These are phyloP conservation scores for Argya squamiceps DNA, from an alignment of 2,797 vertebrate species.

Conservation along the genomic window DNA sequence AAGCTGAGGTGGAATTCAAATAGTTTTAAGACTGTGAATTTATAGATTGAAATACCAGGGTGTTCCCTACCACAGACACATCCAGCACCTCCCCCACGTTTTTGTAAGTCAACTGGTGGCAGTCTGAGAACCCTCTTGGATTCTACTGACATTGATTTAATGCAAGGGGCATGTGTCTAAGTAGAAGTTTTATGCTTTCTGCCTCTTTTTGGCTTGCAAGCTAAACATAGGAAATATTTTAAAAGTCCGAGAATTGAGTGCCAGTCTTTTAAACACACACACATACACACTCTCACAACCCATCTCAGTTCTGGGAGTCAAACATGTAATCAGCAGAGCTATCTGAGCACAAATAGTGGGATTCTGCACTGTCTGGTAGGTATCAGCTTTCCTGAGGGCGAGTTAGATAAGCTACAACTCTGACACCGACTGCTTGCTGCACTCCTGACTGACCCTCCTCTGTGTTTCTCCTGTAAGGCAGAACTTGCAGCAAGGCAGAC, in stretches of 20 bases:
- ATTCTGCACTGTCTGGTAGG: conserved; percentile 23
- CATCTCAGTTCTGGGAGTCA: not conserved
- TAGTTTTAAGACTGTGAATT: conserved; percentile 45
- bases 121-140: not conserved
- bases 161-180: not conserved
- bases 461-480: not conserved
- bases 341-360: conserved; percentile 5
- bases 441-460: not conserved
- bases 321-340: not conserved
- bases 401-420: not conserved
- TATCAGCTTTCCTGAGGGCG: not conserved
- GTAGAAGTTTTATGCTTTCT: conserved; percentile 24
- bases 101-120: conserved; percentile 25
- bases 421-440: conserved; percentile 22
- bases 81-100: not conserved
- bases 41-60: not conserved
- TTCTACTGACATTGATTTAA: not conserved
- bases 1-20: conserved; percentile 16
- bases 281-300: not conserved
- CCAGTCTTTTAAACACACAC: not conserved
- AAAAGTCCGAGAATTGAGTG: not conserved
- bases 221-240: conserved; percentile 36
- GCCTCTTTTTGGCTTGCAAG: conserved; percentile 17
- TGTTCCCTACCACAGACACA: conserved; percentile 5
- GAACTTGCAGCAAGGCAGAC: not conserved